Evolutionary conservation across 2,888 invertebrate species (phyloP), one percentile per base, ranked within the genome.

Genomic region (Esperia sulphurella): DNA sequence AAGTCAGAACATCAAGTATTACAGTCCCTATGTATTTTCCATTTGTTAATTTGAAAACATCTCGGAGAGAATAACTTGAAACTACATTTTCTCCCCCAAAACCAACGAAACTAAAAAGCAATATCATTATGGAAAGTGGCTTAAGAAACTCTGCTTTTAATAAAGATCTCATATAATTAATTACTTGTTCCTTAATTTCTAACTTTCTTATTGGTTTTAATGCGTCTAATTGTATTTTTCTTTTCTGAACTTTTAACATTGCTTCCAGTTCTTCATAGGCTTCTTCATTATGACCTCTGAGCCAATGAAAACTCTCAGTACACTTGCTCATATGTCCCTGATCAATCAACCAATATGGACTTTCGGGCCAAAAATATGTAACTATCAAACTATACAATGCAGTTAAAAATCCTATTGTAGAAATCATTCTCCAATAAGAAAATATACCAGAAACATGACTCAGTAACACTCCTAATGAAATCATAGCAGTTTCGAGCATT

Each of bases 11-110:
- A 46, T 61, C 63, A 9, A 65, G 46, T 29, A 65, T 50, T 14
- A 65, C 57, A 9, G 64, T 63, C 1, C 60, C 63, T 38, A 59
- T 60, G 41, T 61, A 65, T 49, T 64, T 63, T 8, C 61, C 63
- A 40, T 61, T 58, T 8, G 58, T 53, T 40, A 60, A 48, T 51
- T 57, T 56, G 14, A 61, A 61, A 29, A 59, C 43, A 35, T 60
- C 50, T 44, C 55, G 47, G 14, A 60, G 47, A 10, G 58, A 59
- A 51, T 55, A 63, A 50, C 50, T 58, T 3, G 58, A 49, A 30
- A 53, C 37, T 6, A 55, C 7, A 41, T 57, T 61, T 33, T 64
- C 61, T 7, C 59, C 55, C 1, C 61, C 58, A n/a, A 63, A 53
- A 4, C 60, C 57, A 3, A 65, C 53, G 40, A 65, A 63, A 46